Evolutionary conservation across 2,888 invertebrate species (phyloP), one percentile per base, ranked within the genome.

Genomic region (Temnothorax unifasciatus): DNA sequence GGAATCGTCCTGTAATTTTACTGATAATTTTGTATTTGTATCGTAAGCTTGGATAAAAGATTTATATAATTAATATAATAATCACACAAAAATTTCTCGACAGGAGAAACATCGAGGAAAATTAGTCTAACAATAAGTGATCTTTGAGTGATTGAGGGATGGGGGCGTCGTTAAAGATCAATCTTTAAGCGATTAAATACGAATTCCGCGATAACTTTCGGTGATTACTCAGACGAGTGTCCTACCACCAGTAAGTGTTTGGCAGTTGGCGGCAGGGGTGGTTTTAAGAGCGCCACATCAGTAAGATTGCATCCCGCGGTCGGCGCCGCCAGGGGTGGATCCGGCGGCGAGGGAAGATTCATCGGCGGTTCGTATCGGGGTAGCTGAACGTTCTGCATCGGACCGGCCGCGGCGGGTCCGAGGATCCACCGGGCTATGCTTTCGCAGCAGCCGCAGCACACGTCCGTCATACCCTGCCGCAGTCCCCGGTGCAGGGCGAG

Each of bases 401-500:
- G 92, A 29, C 92, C 92, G 83, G 90, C 86, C 41, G 89, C 86
- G 21, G 92, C 90, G 18, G 93, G 92, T 34, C 94, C 94, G 38
- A 96, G 94, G 69, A 96, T 96, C 94, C 96, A 96, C 89, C 96
- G 96, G 89, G 96, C 96, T 95, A 96, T 96, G 90, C 96, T 96
- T 89, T 96, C 96, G 94, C 97, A 96, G 94, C 96, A 97, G 68
- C 97, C 97, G 95, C 97, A 97, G 95, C 97, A 97, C 61, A 97
- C 95, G 93, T 97, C 97, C 74, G 97, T 95, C 57, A 97, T 96
- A 0, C 97, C 97, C 76, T 97, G 96, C 25, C 97, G 96, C 85
- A 98, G 95, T 3, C 97, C 97, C 50, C 97, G 96, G 93, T 98
- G 98, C 82, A 98, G 95, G 73, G 97, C 97, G 94, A 98, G 96